These are phyloP conservation scores for Anoplopoma fimbria DNA, from an alignment of 2,113 vertebrate species.

Conservation along the genomic window DNA sequence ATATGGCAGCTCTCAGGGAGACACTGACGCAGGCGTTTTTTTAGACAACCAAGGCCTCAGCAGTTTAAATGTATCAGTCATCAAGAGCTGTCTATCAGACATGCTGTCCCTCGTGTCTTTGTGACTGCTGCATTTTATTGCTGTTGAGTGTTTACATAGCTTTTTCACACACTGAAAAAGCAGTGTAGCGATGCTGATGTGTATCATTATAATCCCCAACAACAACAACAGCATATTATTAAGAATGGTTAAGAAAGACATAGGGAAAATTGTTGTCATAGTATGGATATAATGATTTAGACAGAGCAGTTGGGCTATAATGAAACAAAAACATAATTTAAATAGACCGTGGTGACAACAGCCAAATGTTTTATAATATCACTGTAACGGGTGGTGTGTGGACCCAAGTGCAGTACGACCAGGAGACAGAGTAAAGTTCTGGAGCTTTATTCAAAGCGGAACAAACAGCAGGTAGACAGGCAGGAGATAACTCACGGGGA, in stretches of 20 bases:
- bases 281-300: not conserved
- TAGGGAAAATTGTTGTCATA: not conserved
- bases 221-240: not conserved
- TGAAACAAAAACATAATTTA: not conserved
- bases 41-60: slow-evolving; percentile 24
- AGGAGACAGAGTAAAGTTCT: too few species aligned
- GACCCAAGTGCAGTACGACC: too few species aligned
- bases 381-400: too few species aligned
- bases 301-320: not conserved
- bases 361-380: not conserved
- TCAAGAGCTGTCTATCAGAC: slow-evolving; percentile 30
- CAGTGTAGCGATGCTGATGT: slow-evolving; percentile 1
- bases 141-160: slow-evolving; percentile 33
- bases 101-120: not conserved
- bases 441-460: too few species aligned
- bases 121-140: slow-evolving; percentile 30
- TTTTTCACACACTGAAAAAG: slow-evolving; percentile 30
- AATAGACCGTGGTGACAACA: not conserved
- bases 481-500: too few species aligned
- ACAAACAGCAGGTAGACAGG: too few species aligned
- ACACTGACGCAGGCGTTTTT: slow-evolving; percentile 53
- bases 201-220: slow-evolving; percentile 8
- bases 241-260: not conserved
- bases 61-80: slow-evolving; percentile 46
- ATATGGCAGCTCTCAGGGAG: slow-evolving; percentile 25